Percentiles rank a stretch among this genome's conserved stretches.
Conservation (phyloP, 1,140 invertebrate species). For the Drosophila auraria region DNA sequence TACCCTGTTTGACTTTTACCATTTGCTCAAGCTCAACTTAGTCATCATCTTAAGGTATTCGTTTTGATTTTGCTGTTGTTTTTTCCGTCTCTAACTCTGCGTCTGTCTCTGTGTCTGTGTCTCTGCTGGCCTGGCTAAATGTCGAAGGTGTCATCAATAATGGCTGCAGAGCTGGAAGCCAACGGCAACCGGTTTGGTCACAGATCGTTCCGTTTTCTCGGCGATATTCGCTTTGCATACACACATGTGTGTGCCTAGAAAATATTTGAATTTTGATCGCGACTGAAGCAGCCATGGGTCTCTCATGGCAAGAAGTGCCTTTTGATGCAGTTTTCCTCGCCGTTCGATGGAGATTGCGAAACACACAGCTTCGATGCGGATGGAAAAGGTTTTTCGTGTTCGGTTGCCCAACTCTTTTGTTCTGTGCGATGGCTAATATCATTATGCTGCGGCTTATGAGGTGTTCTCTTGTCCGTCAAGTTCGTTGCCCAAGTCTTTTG, state of each 20-base stretch:
- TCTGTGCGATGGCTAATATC: slow-evolving; percentile 27
- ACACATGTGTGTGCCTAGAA: slow-evolving; percentile 29
- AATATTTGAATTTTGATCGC: slow-evolving; percentile 74
- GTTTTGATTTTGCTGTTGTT: slow-evolving; percentile 33
- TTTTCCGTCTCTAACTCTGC: slow-evolving; percentile 12
- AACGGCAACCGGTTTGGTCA: slow-evolving; percentile 61
- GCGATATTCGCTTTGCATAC: slow-evolving; percentile 61
- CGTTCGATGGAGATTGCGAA: slow-evolving; percentile 55
- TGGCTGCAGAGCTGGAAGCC: slow-evolving; percentile 16
- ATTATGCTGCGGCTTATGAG: slow-evolving; percentile 2
- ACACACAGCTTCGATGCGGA: slow-evolving; percentile 37
- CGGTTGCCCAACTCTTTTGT: slow-evolving; percentile 53
- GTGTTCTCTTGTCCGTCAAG: slow-evolving; percentile 43
- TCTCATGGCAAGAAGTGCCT: too few species aligned
- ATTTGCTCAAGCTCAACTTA: slow-evolving; percentile 72
- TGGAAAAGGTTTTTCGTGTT: slow-evolving; percentile 37
- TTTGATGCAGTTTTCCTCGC: slow-evolving; percentile 46
- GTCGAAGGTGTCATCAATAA: slow-evolving; percentile 82
- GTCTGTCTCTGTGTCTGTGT: neutral
- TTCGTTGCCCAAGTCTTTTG: slow-evolving; percentile 79
- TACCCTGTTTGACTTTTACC: slow-evolving; percentile 75
- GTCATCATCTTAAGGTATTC: slow-evolving; percentile 62
- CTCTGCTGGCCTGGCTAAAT: slow-evolving; percentile 52
- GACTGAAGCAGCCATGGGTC: slow-evolving; percentile 6
- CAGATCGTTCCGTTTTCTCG: slow-evolving; percentile 41